Conservation (phyloP, 2,797 vertebrate genomes). For the Poecile montanus region DNA sequence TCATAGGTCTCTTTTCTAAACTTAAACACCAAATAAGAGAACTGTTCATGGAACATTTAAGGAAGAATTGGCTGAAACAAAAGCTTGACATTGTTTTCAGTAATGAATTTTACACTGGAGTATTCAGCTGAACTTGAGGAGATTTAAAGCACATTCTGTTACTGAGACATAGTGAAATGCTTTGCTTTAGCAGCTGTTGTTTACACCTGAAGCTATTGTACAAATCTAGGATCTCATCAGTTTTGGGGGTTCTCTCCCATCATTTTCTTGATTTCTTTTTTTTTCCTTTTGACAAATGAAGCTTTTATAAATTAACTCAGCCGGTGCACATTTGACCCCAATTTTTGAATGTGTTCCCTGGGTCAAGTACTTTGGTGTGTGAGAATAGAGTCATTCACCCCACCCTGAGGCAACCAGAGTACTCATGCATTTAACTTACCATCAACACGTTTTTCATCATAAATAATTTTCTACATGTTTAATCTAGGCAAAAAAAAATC, state of each 20-base stretch:
- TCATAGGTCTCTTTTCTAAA: not conserved
- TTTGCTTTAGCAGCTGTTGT: constrained; percentile 19
- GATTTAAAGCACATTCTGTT: constrained; percentile 38
- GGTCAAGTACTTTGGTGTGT: constrained; percentile 47
- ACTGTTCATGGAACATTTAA: not conserved
- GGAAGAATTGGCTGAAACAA: not conserved
- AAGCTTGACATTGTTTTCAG: not conserved
- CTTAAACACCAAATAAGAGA: not conserved
- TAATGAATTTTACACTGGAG: constrained; percentile 8
- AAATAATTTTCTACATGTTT: constrained; percentile 23
- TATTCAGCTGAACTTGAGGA: not conserved
- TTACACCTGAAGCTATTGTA: constrained; percentile 55
- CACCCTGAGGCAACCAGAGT: constrained; percentile 25
- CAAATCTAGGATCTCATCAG: constrained; percentile 26
- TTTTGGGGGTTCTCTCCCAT: not conserved
- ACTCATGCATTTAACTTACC: constrained; percentile 1
- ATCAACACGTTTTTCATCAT: not conserved
- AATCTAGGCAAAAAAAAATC: not conserved
- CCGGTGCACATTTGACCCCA: constrained; percentile 53
- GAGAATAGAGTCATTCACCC: constrained; percentile 19
- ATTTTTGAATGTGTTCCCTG: constrained; percentile 57
- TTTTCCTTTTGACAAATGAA: constrained; percentile 6
- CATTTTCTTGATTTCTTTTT: not conserved
- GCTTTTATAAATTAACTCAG: constrained; percentile 69
- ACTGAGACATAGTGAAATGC: not conserved